Conservation (phyloP, 2,797 vertebrate species). For the Halcyon chelicuti region DNA sequence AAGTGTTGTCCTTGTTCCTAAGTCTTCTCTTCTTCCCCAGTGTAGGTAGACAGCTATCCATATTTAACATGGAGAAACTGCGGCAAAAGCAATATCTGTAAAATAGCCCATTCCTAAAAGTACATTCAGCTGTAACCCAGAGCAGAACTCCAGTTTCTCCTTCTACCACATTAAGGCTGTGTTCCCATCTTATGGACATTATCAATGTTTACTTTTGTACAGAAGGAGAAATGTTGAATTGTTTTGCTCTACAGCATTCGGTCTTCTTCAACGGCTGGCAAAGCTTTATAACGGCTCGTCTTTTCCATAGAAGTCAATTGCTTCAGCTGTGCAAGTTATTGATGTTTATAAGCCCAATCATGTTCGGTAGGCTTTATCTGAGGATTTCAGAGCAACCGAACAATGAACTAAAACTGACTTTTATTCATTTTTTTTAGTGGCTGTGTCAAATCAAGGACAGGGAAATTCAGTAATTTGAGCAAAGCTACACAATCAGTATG, state of each 20-base stretch:
- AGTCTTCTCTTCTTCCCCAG: not conserved
- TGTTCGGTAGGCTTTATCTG: not conserved
- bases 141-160: not conserved
- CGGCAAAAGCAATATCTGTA: not conserved
- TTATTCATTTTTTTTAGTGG: not conserved
- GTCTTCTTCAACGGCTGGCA: not conserved
- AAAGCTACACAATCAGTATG: not conserved
- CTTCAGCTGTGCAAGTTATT: not conserved
- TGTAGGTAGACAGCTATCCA: not conserved
- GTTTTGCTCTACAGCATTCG: not conserved
- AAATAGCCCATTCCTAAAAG: not conserved
- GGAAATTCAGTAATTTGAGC: not conserved
- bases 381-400: not conserved
- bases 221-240: not conserved
- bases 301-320: not conserved
- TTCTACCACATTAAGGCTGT: not conserved
- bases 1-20: not conserved
- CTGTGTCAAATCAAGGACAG: not conserved
- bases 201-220: not conserved
- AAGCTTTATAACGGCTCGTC: not conserved
- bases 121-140: not conserved
- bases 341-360: not conserved
- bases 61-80: not conserved
- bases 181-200: not conserved
- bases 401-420: not conserved